phyloP scores from a whole-genome alignment of 2,888 invertebrate genomes.

The Cheilosia vernalis region DNA sequence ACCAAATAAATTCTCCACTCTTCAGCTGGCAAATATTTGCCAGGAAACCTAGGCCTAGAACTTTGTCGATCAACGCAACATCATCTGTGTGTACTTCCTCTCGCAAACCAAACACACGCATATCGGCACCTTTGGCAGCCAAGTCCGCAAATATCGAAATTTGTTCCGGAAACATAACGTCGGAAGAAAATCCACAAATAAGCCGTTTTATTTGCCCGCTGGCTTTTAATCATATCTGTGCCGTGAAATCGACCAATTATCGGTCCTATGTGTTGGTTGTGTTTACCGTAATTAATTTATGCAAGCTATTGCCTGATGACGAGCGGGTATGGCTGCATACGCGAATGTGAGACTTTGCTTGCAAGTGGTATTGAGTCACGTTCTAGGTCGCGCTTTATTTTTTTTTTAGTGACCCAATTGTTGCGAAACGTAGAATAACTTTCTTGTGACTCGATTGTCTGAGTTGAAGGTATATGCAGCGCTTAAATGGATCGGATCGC shows the following conservation, averaged over 20 bases:
- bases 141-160: neutral
- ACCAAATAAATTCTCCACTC: neutral
- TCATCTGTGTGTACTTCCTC: neutral
- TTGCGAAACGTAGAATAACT: conserved; percentile 13
- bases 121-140: neutral
- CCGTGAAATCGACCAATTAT: conserved; percentile 9
- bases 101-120: neutral
- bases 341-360: neutral
- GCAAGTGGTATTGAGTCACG: conserved; percentile 34
- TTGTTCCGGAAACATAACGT: neutral
- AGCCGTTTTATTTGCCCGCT: neutral
- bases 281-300: conserved; percentile 10
- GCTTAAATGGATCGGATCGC: neutral
- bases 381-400: conserved; percentile 30
- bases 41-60: neutral
- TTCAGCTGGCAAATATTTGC: neutral
- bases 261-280: neutral
- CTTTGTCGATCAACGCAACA: neutral
- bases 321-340: neutral
- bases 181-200: neutral
- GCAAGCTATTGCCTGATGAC: neutral
- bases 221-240: neutral
- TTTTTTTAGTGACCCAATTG: conserved; percentile 47
- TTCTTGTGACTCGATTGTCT: conserved; percentile 13
- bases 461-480: no score